These are phyloP conservation scores for Drosophila mojavensis DNA, from an alignment of 1,140 invertebrate genomes.

Conservation along the genomic window DNA sequence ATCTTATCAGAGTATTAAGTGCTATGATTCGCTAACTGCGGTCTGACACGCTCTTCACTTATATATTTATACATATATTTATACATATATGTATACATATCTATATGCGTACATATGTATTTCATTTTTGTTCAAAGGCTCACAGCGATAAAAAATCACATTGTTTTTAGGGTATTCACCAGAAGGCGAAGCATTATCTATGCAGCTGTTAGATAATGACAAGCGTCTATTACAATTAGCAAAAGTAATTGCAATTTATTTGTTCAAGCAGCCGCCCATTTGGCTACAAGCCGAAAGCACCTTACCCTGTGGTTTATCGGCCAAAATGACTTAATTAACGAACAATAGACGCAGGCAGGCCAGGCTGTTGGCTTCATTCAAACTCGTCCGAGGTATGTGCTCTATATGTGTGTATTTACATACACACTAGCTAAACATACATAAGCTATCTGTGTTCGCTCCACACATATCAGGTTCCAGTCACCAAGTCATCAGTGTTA, in stretches of 20 bases:
- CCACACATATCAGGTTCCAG: no score
- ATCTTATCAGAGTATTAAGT: slow-evolving; percentile 79
- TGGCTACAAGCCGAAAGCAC: no score
- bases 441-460: no score
- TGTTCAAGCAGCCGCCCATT: slow-evolving; percentile 25
- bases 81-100: not conserved
- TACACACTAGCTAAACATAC: not conserved
- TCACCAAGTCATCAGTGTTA: no score
- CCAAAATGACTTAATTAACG: slow-evolving; percentile 38
- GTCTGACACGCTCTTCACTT: slow-evolving; percentile 63
- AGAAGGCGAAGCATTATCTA: slow-evolving; percentile 62
- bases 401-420: not conserved
- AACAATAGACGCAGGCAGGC: slow-evolving; percentile 15
- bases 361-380: slow-evolving; percentile 20
- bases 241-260: slow-evolving; percentile 74
- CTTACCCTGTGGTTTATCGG: slow-evolving; percentile 14
- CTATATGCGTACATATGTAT: not conserved
- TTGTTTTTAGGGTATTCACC: slow-evolving; percentile 72
- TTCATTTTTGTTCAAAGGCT: not conserved
- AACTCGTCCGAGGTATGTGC: not conserved
- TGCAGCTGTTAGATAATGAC: slow-evolving; percentile 57
- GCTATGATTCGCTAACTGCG: slow-evolving; percentile 60
- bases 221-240: slow-evolving; percentile 70
- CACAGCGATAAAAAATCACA: slow-evolving; percentile 56
- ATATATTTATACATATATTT: not conserved